Conservation (phyloP, 2,113 vertebrate species). For the Proterorhinus semilunaris region DNA sequence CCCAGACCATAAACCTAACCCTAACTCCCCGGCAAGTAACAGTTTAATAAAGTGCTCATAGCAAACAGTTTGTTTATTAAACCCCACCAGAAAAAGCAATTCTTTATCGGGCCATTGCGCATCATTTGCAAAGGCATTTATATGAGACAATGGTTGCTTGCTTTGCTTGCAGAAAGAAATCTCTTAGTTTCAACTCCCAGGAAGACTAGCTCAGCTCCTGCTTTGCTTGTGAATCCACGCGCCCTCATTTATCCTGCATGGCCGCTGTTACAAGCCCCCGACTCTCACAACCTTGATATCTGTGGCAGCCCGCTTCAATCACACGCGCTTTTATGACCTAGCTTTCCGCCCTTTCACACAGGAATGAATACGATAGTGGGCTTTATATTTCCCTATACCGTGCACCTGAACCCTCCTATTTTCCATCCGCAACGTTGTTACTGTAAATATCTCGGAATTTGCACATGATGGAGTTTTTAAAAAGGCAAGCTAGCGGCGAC, state of each 20-base stretch:
- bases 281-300: constrained; percentile 50
- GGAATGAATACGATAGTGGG: constrained; percentile 51
- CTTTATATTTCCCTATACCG: constrained; percentile 45
- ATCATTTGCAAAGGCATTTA: constrained; percentile 19
- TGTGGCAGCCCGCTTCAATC: constrained; percentile 57
- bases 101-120: constrained; percentile 46
- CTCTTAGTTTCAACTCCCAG: constrained; percentile 21
- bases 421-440: constrained; percentile 18
- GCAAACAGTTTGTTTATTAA: constrained; percentile 9
- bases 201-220: constrained; percentile 23
- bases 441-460: constrained; percentile 53
- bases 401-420: constrained; percentile 38
- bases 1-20: no score
- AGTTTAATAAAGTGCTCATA: not conserved
- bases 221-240: constrained; percentile 20
- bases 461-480: constrained; percentile 59
- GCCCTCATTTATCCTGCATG: constrained; percentile 40
- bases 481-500: constrained; percentile 32
- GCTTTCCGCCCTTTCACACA: constrained; percentile 33
- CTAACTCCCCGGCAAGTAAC: no score
- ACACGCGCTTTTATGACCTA: constrained; percentile 59
- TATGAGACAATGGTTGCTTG: constrained; percentile 18
- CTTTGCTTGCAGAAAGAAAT: constrained; percentile 20
- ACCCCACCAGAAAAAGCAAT: constrained; percentile 19
- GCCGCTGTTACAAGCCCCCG: constrained; percentile 37